Conservation (phyloP, 2,113 vertebrate genomes). For the Tyrannus savana region DNA sequence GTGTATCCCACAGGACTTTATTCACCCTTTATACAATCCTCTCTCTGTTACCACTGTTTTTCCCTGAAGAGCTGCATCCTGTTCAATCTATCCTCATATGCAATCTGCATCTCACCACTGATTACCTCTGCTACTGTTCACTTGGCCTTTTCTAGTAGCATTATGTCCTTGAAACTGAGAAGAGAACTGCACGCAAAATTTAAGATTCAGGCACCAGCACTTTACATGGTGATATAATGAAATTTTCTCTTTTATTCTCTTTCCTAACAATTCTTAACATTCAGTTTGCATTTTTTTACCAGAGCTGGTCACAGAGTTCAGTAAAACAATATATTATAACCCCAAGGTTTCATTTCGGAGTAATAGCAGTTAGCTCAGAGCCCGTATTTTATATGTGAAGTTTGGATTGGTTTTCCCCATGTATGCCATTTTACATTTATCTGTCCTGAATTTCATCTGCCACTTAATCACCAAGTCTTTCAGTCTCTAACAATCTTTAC, state of each 20-base stretch:
- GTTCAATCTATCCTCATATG: neutral
- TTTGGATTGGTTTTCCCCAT: conserved; percentile 5
- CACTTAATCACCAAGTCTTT: neutral
- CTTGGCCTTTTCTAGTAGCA: neutral
- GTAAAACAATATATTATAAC: neutral
- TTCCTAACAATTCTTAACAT: neutral
- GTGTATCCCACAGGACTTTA: neutral
- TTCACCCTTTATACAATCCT: neutral
- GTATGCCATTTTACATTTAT: neutral
- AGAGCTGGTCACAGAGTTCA: neutral
- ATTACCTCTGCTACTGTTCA: neutral
- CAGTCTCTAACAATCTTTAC: neutral
- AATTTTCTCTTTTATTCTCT: neutral
- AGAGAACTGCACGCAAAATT: neutral
- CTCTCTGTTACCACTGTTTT: neutral
- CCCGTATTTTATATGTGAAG: neutral
- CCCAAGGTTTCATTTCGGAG: neutral
- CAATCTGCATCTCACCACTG: neutral
- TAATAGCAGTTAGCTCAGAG: neutral
- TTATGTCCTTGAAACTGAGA: neutral
- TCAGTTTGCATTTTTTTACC: neutral
- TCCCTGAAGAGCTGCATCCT: neutral
- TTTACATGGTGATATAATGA: neutral
- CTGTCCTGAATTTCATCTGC: neutral
- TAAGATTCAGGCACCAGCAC: neutral